Percentiles rank a stretch among this genome's conserved stretches.
These are phyloP conservation scores for Bellardia pandia DNA, from an alignment of 2,888 invertebrate genomes.

Conservation along the genomic window DNA sequence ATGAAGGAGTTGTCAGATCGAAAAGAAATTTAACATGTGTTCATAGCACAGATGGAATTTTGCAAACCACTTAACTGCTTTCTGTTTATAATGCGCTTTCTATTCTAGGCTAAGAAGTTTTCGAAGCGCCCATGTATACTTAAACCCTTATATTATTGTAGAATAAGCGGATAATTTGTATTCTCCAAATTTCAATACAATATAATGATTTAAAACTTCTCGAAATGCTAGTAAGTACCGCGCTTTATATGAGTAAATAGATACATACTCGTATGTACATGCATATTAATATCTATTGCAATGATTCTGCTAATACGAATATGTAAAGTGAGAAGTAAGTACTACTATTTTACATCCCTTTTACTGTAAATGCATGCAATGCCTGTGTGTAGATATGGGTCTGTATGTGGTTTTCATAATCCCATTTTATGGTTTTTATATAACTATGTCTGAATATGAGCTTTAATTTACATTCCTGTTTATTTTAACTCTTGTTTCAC, in stretches of 20 bases:
- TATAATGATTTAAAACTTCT: not conserved
- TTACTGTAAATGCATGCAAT: not conserved
- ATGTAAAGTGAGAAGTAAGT: slow-evolving; percentile 1
- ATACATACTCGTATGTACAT: not conserved
- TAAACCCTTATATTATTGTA: no score
- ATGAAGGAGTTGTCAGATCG: no score
- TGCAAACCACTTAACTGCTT: no score
- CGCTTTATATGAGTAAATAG: not conserved
- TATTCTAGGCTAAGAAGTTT: no score
- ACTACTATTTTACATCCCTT: slow-evolving; percentile 23
- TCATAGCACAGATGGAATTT: no score
- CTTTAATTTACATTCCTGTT: slow-evolving; percentile 60
- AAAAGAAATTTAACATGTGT: no score
- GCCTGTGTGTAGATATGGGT: not conserved
- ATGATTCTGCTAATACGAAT: not conserved
- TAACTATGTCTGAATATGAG: slow-evolving; percentile 32
- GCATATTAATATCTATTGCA: slow-evolving; percentile 17
- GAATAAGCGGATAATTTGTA: no score
- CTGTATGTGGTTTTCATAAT: slow-evolving; percentile 23
- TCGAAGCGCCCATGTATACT: no score
- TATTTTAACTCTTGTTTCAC: slow-evolving; percentile 31
- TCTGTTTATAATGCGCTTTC: no score
- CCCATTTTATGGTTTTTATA: slow-evolving; percentile 25
- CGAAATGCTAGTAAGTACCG: not conserved
- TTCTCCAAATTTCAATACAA: not conserved